phyloP scores from a whole-genome alignment of 2,888 invertebrate species.

The Therioaphis trifolii region DNA sequence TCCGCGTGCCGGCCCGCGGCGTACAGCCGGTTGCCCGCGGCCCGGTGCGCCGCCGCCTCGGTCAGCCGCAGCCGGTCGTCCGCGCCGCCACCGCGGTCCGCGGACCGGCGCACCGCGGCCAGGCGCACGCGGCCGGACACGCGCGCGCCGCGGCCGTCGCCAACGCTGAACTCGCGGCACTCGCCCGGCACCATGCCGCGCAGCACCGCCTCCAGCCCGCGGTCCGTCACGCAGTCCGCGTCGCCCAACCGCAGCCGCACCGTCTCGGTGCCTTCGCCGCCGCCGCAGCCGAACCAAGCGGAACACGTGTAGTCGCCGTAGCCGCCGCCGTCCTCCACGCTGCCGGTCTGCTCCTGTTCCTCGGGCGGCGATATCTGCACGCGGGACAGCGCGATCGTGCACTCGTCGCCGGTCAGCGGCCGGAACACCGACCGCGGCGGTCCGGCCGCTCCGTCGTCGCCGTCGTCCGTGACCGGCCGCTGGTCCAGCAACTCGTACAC shows the following conservation, averaged over 20 bases:
- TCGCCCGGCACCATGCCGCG: constrained; percentile 66
- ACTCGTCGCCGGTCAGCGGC: constrained; percentile 42
- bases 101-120: background rate
- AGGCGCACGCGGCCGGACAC: constrained; percentile 30
- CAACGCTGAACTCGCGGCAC: constrained; percentile 62
- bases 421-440: constrained; percentile 29
- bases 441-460: constrained; percentile 26
- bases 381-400: background rate
- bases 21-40: constrained; percentile 75
- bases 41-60: constrained; percentile 35
- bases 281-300: background rate
- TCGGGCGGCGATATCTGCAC: background rate
- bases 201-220: constrained; percentile 67
- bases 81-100: background rate
- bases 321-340: no score
- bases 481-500: background rate
- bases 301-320: background rate
- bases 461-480: constrained; percentile 41
- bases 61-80: constrained; percentile 43
- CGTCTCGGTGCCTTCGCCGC: no score
- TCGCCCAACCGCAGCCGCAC: constrained; percentile 65
- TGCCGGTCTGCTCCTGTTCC: no score
- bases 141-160: constrained; percentile 25
- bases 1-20: constrained; percentile 74
- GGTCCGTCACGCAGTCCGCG: constrained; percentile 67